Evolutionary conservation across 2,113 vertebrate species (phyloP).

Genomic region (Sinocyclocheilus maitianheensis): DNA sequence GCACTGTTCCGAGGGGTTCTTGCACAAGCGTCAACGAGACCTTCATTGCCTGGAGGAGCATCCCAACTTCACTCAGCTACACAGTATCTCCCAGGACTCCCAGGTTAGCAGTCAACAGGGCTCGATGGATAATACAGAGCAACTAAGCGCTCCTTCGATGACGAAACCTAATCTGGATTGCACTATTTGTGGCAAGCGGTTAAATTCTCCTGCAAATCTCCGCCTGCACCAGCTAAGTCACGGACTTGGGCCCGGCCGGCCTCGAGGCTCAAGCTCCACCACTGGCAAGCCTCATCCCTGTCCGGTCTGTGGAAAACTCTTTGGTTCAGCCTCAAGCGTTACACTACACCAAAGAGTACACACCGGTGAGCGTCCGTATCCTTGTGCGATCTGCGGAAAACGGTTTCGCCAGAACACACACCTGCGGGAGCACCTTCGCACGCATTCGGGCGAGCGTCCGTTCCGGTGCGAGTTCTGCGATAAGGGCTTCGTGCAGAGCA

Average conservation of each 20-base stretch:
- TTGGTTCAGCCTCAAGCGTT: constrained; percentile 85
- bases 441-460: constrained; percentile 85
- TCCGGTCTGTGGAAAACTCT: constrained; percentile 80
- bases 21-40: constrained; percentile 73
- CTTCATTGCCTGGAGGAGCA: constrained; percentile 72
- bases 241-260: constrained; percentile 57
- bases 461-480: constrained; percentile 84
- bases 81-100: neutral
- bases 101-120: constrained; percentile 18
- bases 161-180: constrained; percentile 66
- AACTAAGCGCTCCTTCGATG: neutral
- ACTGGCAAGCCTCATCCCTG: constrained; percentile 80
- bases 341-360: constrained; percentile 86
- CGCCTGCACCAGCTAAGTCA: constrained; percentile 76
- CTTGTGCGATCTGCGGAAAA: constrained; percentile 83
- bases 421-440: constrained; percentile 87
- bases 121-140: neutral
- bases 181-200: constrained; percentile 75
- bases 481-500: constrained; percentile 87
- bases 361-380: constrained; percentile 78
- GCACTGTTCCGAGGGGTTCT: constrained; percentile 76
- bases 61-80: constrained; percentile 43
- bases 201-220: constrained; percentile 77
- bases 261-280: constrained; percentile 45
- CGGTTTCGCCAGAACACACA: constrained; percentile 89